Base-by-base conservation (phyloP, 2,113 vertebrate genomes). In the Malurus alboscapulatus region DNA sequence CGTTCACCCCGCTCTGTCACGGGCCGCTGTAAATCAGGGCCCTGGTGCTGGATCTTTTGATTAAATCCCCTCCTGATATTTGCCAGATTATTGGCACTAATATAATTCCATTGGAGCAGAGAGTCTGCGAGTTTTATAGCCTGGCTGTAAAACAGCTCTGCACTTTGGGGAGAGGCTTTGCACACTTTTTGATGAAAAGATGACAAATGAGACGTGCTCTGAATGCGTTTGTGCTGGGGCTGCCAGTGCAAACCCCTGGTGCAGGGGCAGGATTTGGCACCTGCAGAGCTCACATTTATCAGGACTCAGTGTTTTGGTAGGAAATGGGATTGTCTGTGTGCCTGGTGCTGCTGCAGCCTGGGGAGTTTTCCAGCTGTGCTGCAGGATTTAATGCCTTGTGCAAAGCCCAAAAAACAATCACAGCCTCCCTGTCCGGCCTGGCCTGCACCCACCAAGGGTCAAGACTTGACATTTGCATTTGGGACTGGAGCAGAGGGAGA, bases 51-150 rank as follows among this genome's bases (percentile, higher is more conserved):
- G 97, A 50, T 81, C 84, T 92, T 97, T 96, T 98, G 96, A 96
- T 97, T 97, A 95, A 94, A 94, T 96, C 97, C 94, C 71, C 95
- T 96, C 83, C 91, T 98, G 97, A 97, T 97, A 97, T 96, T 98
- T 96, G 92, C 97, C 97, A 98, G 97, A 96, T 96, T 97, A 88
- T 90, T 89, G 93, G 91, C 91, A 95, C 92, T 95, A 72, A 91
- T 89, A 90, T 97, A 87, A 98, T 97, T 95, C 95, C 90, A 91
- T 92, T 93, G 94, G 96, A 98, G 96, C 69, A 84, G 87, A 74
- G 93, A 95, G 84, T 59, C 88, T 59, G 68, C 82, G 94, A 84
- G 51, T 79, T 84, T 84, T 54, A 58, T 92, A 93, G 85, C 32
- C 95, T 86, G 97, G 94, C 97, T 91, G 92, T 88, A 84, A 96